Conservation (phyloP, 1,140 invertebrate genomes). For the Drosophila sechellia region DNA sequence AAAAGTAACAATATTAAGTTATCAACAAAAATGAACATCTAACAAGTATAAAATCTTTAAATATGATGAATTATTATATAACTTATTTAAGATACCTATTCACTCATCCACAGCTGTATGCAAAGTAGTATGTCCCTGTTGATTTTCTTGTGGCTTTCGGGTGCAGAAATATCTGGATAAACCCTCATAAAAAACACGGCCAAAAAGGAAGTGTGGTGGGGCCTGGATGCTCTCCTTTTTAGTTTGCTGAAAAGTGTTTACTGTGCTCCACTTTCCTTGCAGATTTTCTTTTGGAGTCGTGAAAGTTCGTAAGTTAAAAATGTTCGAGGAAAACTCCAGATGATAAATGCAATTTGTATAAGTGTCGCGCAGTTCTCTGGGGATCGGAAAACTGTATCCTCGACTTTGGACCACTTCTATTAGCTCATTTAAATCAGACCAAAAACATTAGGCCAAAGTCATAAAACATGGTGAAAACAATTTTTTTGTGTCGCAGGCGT, state of each 20-base stretch:
- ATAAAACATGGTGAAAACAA: slow-evolving; percentile 49
- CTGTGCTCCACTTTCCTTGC: slow-evolving; percentile 1
- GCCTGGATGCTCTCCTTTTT: slow-evolving; percentile 6
- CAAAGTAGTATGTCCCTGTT: not conserved
- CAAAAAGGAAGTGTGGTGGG: slow-evolving; percentile 12
- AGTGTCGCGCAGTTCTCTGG: slow-evolving; percentile 50
- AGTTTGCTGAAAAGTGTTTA: slow-evolving; percentile 30
- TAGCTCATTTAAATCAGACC: slow-evolving; percentile 44
- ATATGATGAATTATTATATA: too few relatives aligned
- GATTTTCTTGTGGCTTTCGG: slow-evolving; percentile 4
- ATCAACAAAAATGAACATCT: not conserved
- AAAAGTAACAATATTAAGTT: not conserved
- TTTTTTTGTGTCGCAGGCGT: slow-evolving; percentile 39
- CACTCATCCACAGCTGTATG: not conserved
- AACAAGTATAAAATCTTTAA: too few relatives aligned
- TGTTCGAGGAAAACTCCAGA: not conserved
- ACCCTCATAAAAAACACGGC: slow-evolving; percentile 67
- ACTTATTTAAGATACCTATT: not conserved
- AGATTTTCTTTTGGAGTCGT: slow-evolving; percentile 4
- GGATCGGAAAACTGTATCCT: slow-evolving; percentile 23
- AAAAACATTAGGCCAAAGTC: slow-evolving; percentile 56
- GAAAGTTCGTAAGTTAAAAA: slow-evolving; percentile 20
- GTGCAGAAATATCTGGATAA: slow-evolving; percentile 49
- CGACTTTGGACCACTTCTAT: slow-evolving; percentile 21
- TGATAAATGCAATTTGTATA: slow-evolving; percentile 68